phyloP scores from a whole-genome alignment of 2,797 vertebrate genomes.

The Xenopus petersii region DNA sequence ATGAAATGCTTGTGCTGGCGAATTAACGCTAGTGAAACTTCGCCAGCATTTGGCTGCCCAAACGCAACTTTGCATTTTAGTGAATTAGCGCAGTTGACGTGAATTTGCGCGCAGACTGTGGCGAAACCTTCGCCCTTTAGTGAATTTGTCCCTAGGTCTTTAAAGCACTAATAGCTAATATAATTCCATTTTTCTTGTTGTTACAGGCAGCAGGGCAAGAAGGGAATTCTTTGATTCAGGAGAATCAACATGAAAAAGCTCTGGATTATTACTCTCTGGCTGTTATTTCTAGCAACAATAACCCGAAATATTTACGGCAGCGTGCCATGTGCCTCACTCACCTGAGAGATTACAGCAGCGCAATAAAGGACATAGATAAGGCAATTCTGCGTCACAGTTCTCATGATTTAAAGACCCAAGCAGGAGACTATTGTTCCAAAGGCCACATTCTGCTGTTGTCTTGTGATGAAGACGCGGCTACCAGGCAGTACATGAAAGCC shows the following conservation, averaged over 20 bases:
- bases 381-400: conserved; percentile 66
- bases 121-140: no score
- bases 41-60: no score
- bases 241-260: conserved; percentile 63
- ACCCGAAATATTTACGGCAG: conserved; percentile 68
- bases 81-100: no score
- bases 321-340: conserved; percentile 75
- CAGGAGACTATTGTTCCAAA: conserved; percentile 75
- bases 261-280: conserved; percentile 78
- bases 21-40: no score
- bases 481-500: conserved; percentile 75
- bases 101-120: no score
- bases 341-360: conserved; percentile 67
- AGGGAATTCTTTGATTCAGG: conserved; percentile 65
- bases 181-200: neutral
- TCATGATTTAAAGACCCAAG: conserved; percentile 54
- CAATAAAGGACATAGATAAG: conserved; percentile 74
- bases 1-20: no score
- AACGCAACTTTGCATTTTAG: no score
- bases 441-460: conserved; percentile 71
- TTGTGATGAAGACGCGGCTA: conserved; percentile 67
- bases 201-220: conserved; percentile 79
- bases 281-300: conserved; percentile 61
- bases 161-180: no score
- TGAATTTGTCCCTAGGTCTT: no score